Evolutionary conservation across 1,140 invertebrate species (phyloP).

Genomic region (Octopus sinensis): DNA sequence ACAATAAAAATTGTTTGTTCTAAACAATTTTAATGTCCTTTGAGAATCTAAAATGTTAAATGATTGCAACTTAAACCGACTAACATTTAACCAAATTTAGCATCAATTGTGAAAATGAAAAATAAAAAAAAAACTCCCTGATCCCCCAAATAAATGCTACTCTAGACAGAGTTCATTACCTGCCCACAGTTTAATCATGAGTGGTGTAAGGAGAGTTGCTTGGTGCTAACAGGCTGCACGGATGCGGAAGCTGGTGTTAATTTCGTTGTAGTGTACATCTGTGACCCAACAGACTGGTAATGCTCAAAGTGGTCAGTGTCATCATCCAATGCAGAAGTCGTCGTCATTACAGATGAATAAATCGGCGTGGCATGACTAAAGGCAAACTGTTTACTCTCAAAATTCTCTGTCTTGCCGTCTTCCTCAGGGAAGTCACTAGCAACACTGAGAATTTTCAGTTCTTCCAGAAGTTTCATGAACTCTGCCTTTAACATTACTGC

Average conservation of each 20-base stretch:
- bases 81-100: not conserved
- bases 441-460: constrained; percentile 9
- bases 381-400: not conserved
- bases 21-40: too few relatives aligned
- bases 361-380: not conserved
- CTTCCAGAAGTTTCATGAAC: not conserved
- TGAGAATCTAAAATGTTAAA: too few relatives aligned
- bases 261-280: not conserved
- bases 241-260: constrained; percentile 7
- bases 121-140: not conserved
- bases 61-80: too few relatives aligned
- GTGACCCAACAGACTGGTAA: not conserved
- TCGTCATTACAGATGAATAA: not conserved
- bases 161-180: constrained; percentile 8
- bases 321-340: not conserved
- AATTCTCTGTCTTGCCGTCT: not conserved
- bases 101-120: not conserved
- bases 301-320: not conserved
- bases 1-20: too few relatives aligned
- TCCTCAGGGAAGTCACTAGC: not conserved
- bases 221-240: not conserved
- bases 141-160: not conserved
- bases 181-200: constrained; percentile 3
- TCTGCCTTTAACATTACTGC: not conserved
- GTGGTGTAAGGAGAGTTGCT: not conserved